Evolutionary conservation across 2,797 vertebrate genomes (phyloP).

Genomic region (Todus mexicanus): DNA sequence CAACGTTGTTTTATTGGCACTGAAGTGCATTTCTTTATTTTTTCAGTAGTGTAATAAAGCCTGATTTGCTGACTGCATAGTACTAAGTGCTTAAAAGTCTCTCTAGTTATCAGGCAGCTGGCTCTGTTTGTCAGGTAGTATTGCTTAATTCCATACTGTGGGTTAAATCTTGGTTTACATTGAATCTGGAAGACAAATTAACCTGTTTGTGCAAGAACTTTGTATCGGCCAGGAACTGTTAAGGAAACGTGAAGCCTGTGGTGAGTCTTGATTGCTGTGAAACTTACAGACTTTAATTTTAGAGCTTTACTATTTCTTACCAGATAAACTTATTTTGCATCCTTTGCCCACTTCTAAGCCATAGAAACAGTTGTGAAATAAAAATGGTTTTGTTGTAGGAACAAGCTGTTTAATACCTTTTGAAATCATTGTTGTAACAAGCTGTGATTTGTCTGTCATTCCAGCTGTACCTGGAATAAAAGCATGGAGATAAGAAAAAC

Average conservation of each 20-base stretch:
- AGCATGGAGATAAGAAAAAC: not conserved
- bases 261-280: not conserved
- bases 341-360: not conserved
- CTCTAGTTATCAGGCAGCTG: not conserved
- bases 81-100: not conserved
- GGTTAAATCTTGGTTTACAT: not conserved
- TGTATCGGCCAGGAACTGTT: not conserved
- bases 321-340: not conserved
- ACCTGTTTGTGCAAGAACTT: not conserved
- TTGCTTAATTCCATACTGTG: not conserved
- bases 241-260: not conserved
- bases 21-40: not conserved
- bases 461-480: not conserved
- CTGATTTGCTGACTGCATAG: not conserved
- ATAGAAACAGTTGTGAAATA: not conserved
- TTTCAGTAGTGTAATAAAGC: constrained; percentile 14
- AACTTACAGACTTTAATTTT: not conserved
- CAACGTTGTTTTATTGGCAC: not conserved
- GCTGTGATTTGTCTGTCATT: not conserved
- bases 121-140: not conserved
- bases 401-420: not conserved
- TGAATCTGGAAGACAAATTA: not conserved
- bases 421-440: not conserved
- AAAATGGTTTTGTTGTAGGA: not conserved
- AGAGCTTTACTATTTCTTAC: not conserved